Evolutionary conservation across 1,140 invertebrate genomes (phyloP).

Genomic region (Scaptomyza graminum): DNA sequence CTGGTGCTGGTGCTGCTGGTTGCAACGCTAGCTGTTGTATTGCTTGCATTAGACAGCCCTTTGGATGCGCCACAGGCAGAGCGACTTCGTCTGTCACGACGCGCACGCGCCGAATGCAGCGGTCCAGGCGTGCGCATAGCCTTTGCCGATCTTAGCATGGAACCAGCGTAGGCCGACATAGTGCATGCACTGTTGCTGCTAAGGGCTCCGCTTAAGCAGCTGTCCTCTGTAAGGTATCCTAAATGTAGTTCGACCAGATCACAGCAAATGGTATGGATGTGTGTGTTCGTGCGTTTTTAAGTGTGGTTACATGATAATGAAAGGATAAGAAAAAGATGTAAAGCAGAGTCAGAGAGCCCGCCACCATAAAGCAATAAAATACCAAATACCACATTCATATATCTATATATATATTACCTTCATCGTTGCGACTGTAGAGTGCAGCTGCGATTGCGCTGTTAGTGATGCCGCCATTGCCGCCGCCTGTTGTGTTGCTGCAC

Average conservation of each 20-base stretch:
- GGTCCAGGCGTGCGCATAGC: slow-evolving; percentile 73
- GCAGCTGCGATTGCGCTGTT: neutral
- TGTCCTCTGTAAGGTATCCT: slow-evolving; percentile 84
- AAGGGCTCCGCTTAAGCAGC: slow-evolving; percentile 48
- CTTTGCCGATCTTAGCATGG: slow-evolving; percentile 54
- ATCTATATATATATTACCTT: too few relatives aligned
- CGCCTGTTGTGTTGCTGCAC: slow-evolving; percentile 42
- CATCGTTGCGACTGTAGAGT: slow-evolving; percentile 67
- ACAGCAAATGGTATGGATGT: slow-evolving; percentile 29
- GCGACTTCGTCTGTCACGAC: slow-evolving; percentile 68
- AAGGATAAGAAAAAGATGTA: slow-evolving; percentile 29
- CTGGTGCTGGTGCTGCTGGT: neutral
- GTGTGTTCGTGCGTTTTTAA: slow-evolving; percentile 6
- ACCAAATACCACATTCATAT: neutral
- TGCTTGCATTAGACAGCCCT: neutral
- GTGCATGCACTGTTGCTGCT: slow-evolving; percentile 34
- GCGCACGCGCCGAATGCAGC: slow-evolving; percentile 72
- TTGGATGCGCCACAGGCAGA: slow-evolving; percentile 57
- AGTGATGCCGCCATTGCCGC: slow-evolving; percentile 36
- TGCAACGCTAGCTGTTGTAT: neutral
- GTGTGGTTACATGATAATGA: slow-evolving; percentile 14
- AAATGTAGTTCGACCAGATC: slow-evolving; percentile 59
- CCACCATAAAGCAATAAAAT: slow-evolving; percentile 46
- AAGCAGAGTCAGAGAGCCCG: slow-evolving; percentile 42
- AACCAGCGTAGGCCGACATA: slow-evolving; percentile 44